A percentile compares a stretch with the other conserved stretches of the same genome.
Conservation (phyloP, 1,140 invertebrate species). For the Phymastichus coffea region DNA sequence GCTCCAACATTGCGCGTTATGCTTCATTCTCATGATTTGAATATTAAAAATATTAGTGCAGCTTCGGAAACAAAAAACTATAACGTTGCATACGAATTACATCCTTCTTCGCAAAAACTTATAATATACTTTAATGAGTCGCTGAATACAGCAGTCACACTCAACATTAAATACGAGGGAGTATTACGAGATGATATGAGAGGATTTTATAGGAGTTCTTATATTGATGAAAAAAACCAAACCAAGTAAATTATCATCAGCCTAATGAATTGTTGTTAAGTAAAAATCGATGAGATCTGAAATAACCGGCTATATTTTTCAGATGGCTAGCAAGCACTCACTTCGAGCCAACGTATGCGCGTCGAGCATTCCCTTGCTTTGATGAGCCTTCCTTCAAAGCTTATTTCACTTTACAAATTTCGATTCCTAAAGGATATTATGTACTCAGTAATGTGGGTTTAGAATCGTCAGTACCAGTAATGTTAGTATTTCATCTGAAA, state of each 20-base stretch:
- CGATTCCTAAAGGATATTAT: conserved; percentile 45
- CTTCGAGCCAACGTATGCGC: conserved; percentile 79
- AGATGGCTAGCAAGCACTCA: conserved; percentile 75
- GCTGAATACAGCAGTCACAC: conserved; percentile 30
- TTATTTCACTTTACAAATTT: conserved; percentile 68
- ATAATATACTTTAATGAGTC: conserved; percentile 29
- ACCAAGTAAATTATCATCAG: conserved; percentile 28
- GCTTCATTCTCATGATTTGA: conserved; percentile 38
- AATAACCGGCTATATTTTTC: not conserved
- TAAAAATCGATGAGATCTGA: not conserved
- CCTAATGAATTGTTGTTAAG: not conserved
- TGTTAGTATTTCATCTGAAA: conserved; percentile 23
- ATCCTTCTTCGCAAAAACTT: conserved; percentile 28
- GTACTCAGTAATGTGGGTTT: conserved; percentile 57
- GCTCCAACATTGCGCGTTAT: conserved; percentile 32
- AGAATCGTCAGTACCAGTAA: not conserved
- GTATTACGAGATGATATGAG: conserved; percentile 57
- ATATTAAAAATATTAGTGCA: conserved; percentile 11
- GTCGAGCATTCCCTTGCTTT: conserved; percentile 85
- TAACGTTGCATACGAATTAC: not conserved
- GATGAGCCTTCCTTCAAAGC: conserved; percentile 87
- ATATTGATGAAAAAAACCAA: conserved; percentile 48
- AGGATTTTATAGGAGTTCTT: conserved; percentile 68
- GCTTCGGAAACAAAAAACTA: conserved; percentile 40
- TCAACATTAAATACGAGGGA: conserved; percentile 56